Evolutionary conservation across 2,888 invertebrate species (phyloP).

Genomic region (Watsonalla binaria): DNA sequence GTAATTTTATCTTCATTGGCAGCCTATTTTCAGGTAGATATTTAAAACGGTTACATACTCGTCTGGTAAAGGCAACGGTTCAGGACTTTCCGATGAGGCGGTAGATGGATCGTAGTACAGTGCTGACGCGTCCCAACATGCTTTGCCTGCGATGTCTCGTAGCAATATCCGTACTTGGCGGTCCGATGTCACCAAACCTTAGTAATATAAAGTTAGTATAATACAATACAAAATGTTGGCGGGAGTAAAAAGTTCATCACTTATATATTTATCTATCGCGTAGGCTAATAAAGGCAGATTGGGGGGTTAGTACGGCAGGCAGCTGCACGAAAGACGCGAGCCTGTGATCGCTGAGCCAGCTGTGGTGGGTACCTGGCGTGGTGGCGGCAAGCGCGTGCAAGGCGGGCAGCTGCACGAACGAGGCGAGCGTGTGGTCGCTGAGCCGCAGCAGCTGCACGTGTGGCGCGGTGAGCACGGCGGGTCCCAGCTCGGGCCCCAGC

Average conservation of each 20-base stretch:
- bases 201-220: constrained; percentile 17
- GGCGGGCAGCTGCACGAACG: constrained; percentile 93
- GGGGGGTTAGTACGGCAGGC: not conserved
- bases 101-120: constrained; percentile 87
- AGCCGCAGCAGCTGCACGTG: constrained; percentile 92
- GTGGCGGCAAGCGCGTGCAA: constrained; percentile 83
- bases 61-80: constrained; percentile 47
- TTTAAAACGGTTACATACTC: constrained; percentile 22
- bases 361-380: constrained; percentile 28
- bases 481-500: constrained; percentile 85
- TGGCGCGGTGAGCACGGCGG: constrained; percentile 89
- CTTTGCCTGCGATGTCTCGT: constrained; percentile 95
- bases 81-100: constrained; percentile 41
- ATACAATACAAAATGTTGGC: not conserved
- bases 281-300: not conserved
- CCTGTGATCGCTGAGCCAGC: not conserved
- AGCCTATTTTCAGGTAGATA: not conserved
- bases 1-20: no score
- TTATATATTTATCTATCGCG: no score
- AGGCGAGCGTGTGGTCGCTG: constrained; percentile 89
- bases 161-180: constrained; percentile 92
- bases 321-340: not conserved
- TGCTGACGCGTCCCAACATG: constrained; percentile 97
- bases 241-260: no score
- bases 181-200: constrained; percentile 87